Percentiles rank a stretch among this genome's conserved stretches.
phyloP scores from a whole-genome alignment of 2,888 invertebrate species.

The Aspidiotus destructor region DNA sequence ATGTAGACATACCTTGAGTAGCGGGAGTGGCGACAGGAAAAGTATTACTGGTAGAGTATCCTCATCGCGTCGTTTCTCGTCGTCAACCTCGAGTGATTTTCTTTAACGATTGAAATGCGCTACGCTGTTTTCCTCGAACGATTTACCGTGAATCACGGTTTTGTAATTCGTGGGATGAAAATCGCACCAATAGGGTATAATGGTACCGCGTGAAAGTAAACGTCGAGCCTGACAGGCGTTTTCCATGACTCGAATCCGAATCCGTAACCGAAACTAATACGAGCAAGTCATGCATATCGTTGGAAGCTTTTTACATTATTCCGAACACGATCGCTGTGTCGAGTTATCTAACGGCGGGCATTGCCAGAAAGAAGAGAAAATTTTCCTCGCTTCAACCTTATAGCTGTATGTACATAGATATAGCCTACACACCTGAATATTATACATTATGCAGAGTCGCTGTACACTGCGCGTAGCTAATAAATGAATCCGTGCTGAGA shows the following conservation, averaged over 20 bases:
- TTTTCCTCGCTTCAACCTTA: constrained; percentile 8
- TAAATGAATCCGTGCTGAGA: too few relatives aligned
- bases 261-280: constrained; percentile 31
- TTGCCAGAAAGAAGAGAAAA: constrained; percentile 24
- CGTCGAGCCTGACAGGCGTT: constrained; percentile 23
- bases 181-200: constrained; percentile 26
- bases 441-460: too few relatives aligned
- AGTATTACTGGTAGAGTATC: neutral
- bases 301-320: constrained; percentile 24
- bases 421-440: neutral
- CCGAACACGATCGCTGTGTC: constrained; percentile 2
- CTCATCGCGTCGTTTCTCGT: constrained; percentile 1
- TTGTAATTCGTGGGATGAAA: constrained; percentile 28
- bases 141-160: constrained; percentile 22
- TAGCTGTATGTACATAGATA: neutral
- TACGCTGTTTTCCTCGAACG: constrained; percentile 11
- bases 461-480: too few relatives aligned
- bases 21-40: neutral
- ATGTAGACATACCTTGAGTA: neutral
- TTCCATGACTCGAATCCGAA: constrained; percentile 9
- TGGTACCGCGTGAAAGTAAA: constrained; percentile 24
- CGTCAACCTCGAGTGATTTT: constrained; percentile 4
- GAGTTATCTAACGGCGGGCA: constrained; percentile 25
- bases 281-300: constrained; percentile 28
- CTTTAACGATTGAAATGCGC: neutral